Conservation (phyloP, 1,140 invertebrate genomes). For the Cyphomyrmex costatus region DNA sequence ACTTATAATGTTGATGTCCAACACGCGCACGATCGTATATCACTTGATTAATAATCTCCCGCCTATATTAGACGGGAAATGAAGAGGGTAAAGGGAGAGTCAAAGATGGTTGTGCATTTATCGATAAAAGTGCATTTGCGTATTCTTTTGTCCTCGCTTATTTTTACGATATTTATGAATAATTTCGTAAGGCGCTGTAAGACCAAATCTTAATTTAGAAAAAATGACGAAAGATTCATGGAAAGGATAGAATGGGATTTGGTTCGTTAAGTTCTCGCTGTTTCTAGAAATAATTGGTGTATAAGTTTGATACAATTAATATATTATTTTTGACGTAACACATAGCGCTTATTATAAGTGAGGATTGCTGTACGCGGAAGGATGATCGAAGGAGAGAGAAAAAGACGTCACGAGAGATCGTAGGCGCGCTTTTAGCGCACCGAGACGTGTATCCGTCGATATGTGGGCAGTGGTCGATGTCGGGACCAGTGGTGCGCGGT, state of each 20-base stretch:
- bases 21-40: no score
- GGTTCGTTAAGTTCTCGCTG: not conserved
- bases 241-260: not conserved
- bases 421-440: conserved; percentile 72
- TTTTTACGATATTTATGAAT: conserved; percentile 59
- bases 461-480: conserved; percentile 73
- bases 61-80: not conserved
- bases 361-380: not conserved
- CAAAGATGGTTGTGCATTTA: conserved; percentile 41
- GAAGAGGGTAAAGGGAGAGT: not conserved
- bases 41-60: conserved; percentile 13
- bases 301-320: conserved; percentile 32
- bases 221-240: not conserved
- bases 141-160: conserved; percentile 21
- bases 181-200: conserved; percentile 30
- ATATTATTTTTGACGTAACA: not conserved
- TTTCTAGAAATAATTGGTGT: not conserved
- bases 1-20: not conserved
- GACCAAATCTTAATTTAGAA: no score
- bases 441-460: conserved; percentile 74
- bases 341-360: not conserved
- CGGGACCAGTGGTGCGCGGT: not conserved
- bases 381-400: conserved; percentile 41
- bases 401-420: conserved; percentile 68
- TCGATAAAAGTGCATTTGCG: conserved; percentile 48